Base-by-base conservation (phyloP, 1,140 invertebrate species). In the Helicorthomorpha holstii region DNA sequence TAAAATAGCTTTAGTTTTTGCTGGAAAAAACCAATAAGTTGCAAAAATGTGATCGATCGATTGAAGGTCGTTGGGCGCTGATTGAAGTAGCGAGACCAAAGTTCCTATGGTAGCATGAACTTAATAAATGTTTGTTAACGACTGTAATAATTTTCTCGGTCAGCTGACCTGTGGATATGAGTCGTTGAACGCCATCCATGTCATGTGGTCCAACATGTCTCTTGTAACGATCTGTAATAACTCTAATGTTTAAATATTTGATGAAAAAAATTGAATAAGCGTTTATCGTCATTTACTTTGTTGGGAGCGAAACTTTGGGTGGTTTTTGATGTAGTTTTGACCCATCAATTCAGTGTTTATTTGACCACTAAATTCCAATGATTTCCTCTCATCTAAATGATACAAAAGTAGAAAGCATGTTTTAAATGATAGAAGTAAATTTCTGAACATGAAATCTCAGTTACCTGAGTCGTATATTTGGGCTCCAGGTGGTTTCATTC, bases 401-500 rank as follows among this genome's bases (percentile, higher is more conserved):
- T 54, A 45, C 42, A 29, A 3, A 54, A 48, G n/a, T 14, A 3
- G 0, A 42, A 46, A 50, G 23, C 19, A 43, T n/a, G n/a, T n/a
- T n/a, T n/a, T n/a, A n/a, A n/a, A n/a, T n/a, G n/a, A 51, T 51
- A 10, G 44, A 52, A 16, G 12, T 14, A 25, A n/a, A 54, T 46
- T 21, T 10, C 10, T 10, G 29, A 10, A 41, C 49, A 54, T 21
- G 14, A 45, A n/a, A 2, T 1, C n/a, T 27, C 14, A 47, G 22
- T 58, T 65, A 79, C 77, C 72, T 52, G 79, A 81, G 59, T 76
- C 74, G 59, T 82, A 82, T n/a, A 82, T 60, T 14, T 75, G 64
- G 29, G 74, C 61, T n/a, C 83, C 84, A 14, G 81, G 82, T 24
- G 77, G 73, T 51, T 74, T 72, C 25, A 80, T 74, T 55, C 79